Percentiles rank a stretch among this genome's conserved stretches.
Evolutionary conservation across 2,113 vertebrate genomes (phyloP).

Genomic region (Crocuta crocuta): DNA sequence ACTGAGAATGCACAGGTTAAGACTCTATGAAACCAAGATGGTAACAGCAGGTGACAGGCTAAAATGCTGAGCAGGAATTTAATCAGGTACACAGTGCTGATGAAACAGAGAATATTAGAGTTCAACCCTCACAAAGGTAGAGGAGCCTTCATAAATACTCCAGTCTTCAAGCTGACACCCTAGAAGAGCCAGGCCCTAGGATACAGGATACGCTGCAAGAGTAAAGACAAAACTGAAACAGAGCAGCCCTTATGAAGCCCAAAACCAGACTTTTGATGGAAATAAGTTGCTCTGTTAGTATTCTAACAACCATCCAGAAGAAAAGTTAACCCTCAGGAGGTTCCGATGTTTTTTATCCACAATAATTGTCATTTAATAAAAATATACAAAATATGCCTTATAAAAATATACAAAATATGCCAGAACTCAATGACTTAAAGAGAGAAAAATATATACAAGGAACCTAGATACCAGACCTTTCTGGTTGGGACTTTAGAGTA

Average conservation of each 20-base stretch:
- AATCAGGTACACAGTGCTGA: background rate
- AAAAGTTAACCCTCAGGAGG: background rate
- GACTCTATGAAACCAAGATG: background rate
- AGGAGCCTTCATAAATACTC: background rate
- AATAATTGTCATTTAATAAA: background rate
- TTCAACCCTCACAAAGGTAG: background rate
- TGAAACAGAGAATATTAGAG: background rate
- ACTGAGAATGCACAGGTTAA: background rate
- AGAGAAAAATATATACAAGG: background rate
- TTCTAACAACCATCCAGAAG: background rate
- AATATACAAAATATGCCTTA: background rate
- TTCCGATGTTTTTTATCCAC: background rate
- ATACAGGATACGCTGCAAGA: background rate
- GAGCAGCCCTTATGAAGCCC: background rate
- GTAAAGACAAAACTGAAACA: background rate
- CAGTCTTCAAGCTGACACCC: background rate
- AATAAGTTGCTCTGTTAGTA: background rate
- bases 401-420: background rate
- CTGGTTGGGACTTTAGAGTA: background rate
- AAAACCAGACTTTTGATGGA: background rate
- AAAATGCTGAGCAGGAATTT: background rate
- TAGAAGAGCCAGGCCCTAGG: background rate
- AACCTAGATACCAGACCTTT: background rate
- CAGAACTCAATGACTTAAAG: background rate
- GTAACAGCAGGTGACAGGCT: background rate